Evolutionary conservation across 2,888 invertebrate genomes (phyloP).

Genomic region (Rhamphomyia laevipes): DNA sequence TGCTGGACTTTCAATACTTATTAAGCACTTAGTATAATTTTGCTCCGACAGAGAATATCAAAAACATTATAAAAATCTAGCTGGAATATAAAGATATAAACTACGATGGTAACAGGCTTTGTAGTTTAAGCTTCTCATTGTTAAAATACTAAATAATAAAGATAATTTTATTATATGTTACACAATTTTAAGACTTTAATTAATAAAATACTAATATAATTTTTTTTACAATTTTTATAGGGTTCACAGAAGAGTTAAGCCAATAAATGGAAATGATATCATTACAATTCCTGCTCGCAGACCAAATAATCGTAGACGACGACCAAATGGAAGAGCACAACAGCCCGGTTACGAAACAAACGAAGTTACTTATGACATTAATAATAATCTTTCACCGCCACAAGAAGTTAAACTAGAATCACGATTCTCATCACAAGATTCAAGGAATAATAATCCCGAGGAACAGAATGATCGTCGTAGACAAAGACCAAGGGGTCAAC

Average conservation of each 20-base stretch:
- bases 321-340: conserved; percentile 9
- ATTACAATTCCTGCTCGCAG: conserved; percentile 22
- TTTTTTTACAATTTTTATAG: conserved; percentile 15
- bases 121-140: too few relatives aligned
- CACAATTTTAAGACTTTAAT: too few relatives aligned
- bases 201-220: conserved; percentile 1
- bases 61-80: too few relatives aligned
- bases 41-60: too few relatives aligned
- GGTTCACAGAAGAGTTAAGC: conserved; percentile 26
- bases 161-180: too few relatives aligned
- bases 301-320: conserved; percentile 14
- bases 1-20: too few relatives aligned
- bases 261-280: conserved; percentile 27
- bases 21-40: too few relatives aligned
- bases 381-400: conserved; percentile 10
- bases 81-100: too few relatives aligned
- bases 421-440: conserved; percentile 6
- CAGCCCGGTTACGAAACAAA: conserved; percentile 5
- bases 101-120: too few relatives aligned
- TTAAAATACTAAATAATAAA: too few relatives aligned
- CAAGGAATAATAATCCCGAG: conserved; percentile 7
- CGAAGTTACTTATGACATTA: conserved; percentile 21
- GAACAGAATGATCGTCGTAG: conserved; percentile 10
- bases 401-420: conserved; percentile 10
- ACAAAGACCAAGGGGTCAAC: conserved; percentile 6